Base-by-base conservation (phyloP, 1,140 invertebrate genomes). In the Zaprionus taronus region DNA sequence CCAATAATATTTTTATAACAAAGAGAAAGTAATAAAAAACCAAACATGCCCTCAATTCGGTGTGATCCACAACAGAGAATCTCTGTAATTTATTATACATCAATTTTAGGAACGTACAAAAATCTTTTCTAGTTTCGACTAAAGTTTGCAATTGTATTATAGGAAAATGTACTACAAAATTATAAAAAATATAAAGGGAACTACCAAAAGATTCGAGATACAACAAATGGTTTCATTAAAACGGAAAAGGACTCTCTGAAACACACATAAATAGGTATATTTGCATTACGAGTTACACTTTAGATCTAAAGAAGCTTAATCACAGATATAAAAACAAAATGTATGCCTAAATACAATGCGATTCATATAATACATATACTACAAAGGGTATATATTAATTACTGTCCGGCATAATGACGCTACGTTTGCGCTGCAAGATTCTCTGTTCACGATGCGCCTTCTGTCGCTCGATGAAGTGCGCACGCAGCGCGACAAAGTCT, bases 401-500 rank as follows among this genome's bases (percentile, higher is more conserved):
- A 85, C 63, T 79, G 44, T 91, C 90, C 15, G 83, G 77, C 22
- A 70, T 67, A 38, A 91, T 90, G 41, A 92, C 84, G 36, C 85
- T 92, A 47, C 93, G 90, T 62, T 91, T 92, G 9, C 91, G 91
- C 26, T 90, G 91, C 12, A 90, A 66, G 56, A 93, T 87, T 68
- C 93, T 93, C 41, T 93, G 92, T 38, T 92, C 92, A 14, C 93
- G 83, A 68, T 95, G 94, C 44, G 93, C 90, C 57, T 94, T 94
- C 91, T 95, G 95, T 31, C 95, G 91, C 58, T 91, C 80, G 47
- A 94, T 91, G 77, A 96, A 96, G 92, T 95, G 94, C 34, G 93
- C 63, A 5, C 95, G 77, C 15, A 96, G 90, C 47, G 94, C 91
- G 22, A 93, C 92, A 89, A 96, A 96, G 72, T 95, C 93, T 20